Evolutionary conservation across 2,888 invertebrate genomes (phyloP).

Genomic region (Acanthosepion esculentum): DNA sequence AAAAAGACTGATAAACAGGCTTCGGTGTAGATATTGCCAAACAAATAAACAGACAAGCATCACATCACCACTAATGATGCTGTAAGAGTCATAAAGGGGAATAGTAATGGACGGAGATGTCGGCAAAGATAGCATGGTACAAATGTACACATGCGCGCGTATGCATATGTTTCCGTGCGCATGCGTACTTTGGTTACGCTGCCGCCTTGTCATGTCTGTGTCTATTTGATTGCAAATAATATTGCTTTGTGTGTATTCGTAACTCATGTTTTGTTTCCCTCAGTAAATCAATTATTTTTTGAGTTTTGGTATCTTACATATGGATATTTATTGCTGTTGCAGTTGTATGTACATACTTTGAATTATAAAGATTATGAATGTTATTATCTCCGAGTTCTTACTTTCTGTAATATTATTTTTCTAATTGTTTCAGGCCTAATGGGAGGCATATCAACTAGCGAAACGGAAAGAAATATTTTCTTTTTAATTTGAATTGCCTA

Average conservation of each 20-base stretch:
- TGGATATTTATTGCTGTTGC: background rate
- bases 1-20: background rate
- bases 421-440: too few species aligned
- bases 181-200: background rate
- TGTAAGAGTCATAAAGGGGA: background rate
- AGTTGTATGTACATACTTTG: background rate
- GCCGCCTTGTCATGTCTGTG: background rate
- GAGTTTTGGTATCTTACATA: background rate
- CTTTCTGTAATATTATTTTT: too few species aligned
- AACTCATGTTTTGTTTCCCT: background rate
- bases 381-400: too few species aligned
- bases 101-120: background rate
- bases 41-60: slow-evolving; percentile 23
- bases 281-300: background rate
- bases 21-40: background rate
- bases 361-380: too few species aligned
- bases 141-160: background rate
- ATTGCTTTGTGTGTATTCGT: background rate
- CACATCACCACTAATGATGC: background rate
- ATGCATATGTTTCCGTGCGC: background rate
- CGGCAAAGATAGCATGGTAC: background rate
- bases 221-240: background rate
- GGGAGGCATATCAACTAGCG: too few species aligned
- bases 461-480: too few species aligned
- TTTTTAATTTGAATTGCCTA: too few species aligned